These are phyloP conservation scores for Meloidogyne floridensis DNA, from an alignment of 1,140 invertebrate species.

Conservation along the genomic window DNA sequence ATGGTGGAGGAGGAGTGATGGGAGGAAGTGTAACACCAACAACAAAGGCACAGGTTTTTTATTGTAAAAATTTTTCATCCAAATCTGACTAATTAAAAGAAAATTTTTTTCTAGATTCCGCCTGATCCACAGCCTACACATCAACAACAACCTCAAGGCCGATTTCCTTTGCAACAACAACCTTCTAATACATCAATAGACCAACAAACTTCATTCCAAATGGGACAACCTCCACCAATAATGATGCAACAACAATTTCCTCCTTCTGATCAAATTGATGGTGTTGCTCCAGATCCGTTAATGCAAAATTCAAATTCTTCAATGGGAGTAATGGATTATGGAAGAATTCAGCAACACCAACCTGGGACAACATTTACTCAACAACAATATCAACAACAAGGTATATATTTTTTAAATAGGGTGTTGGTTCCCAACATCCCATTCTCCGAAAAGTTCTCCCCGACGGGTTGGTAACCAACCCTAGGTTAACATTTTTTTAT, in stretches of 20 bases:
- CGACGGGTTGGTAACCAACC: too few species aligned
- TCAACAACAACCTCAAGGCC: slow-evolving; percentile 31
- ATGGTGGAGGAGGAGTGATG: neutral
- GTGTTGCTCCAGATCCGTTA: neutral
- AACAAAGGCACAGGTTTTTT: slow-evolving; percentile 10
- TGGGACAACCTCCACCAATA: slow-evolving; percentile 28
- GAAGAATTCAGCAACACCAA: neutral
- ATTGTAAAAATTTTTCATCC: neutral
- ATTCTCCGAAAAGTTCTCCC: too few species aligned
- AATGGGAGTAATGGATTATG: slow-evolving; percentile 2
- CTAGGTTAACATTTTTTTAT: too few species aligned
- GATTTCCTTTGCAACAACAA: neutral
- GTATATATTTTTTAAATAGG: too few species aligned
- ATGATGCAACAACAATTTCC: slow-evolving; percentile 16
- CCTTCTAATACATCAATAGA: neutral
- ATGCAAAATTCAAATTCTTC: neutral
- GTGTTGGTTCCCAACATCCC: too few species aligned
- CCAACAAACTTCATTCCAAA: neutral
- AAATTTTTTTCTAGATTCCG: slow-evolving; percentile 53
- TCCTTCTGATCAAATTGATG: neutral
- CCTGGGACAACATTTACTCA: neutral
- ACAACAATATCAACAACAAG: slow-evolving; percentile 19
- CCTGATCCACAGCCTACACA: slow-evolving; percentile 65
- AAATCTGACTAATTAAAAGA: too few species aligned
- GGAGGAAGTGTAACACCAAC: neutral